phyloP scores from a whole-genome alignment of 1,140 invertebrate genomes.

The Theocolax elegans region DNA sequence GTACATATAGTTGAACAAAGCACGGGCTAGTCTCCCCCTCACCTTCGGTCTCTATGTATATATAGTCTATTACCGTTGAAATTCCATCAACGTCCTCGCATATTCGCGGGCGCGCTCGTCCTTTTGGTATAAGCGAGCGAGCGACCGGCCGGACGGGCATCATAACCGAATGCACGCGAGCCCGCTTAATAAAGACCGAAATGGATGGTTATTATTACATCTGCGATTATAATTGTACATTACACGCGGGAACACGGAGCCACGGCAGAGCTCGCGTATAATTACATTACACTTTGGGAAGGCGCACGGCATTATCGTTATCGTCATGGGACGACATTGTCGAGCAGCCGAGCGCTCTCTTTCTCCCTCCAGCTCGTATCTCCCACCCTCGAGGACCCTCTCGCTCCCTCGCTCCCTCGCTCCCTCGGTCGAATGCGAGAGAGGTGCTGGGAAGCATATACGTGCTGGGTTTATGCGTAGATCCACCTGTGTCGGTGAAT shows the following conservation, averaged over 20 bases:
- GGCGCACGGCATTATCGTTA: conserved; percentile 40
- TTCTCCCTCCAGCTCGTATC: too few relatives aligned
- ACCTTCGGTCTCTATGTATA: too few relatives aligned
- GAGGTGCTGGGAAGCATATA: too few relatives aligned
- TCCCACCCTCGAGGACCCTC: too few relatives aligned
- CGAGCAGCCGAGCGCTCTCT: too few relatives aligned
- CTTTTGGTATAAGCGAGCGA: background rate
- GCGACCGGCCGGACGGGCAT: too few relatives aligned
- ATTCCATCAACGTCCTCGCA: conserved; percentile 27
- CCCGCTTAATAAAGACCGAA: conserved; percentile 21
- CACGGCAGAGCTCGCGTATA: conserved; percentile 8
- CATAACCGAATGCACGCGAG: too few relatives aligned
- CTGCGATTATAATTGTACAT: conserved; percentile 39
- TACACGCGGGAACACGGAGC: conserved; percentile 35
- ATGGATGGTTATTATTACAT: conserved; percentile 36
- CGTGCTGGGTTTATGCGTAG: background rate
- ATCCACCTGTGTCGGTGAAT: background rate
- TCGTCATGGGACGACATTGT: conserved; percentile 37
- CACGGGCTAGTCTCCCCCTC: too few relatives aligned
- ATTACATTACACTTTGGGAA: conserved; percentile 41
- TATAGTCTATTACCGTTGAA: conserved; percentile 13
- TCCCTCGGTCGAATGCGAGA: too few relatives aligned
- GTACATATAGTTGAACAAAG: too few relatives aligned
- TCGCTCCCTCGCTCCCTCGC: too few relatives aligned
- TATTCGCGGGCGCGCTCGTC: background rate